Percentiles rank a stretch among this genome's conserved stretches.
Conservation (phyloP, 64 coral and sea anemone genomes). For the Dendronephthya gigantea region DNA sequence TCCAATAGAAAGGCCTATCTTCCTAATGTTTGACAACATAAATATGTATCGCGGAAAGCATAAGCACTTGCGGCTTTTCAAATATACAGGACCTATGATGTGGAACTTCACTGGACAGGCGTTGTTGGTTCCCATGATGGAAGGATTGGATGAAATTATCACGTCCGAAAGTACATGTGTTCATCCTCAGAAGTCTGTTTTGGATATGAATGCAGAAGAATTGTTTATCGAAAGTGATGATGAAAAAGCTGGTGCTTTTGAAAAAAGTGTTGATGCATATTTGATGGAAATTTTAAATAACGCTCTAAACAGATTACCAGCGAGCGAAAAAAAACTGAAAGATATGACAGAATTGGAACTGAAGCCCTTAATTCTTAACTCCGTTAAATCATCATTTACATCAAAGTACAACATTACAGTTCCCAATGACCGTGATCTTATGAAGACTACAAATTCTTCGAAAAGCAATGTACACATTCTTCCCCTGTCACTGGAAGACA, state of each 20-base stretch:
- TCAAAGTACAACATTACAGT: constrained; percentile 1
- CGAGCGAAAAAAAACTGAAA: neutral
- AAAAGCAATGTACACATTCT: constrained; percentile 3
- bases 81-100: neutral
- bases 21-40: constrained; percentile 35
- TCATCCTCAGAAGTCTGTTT: neutral
- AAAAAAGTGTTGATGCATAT: neutral
- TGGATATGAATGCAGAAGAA: neutral
- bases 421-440: neutral
- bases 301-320: neutral
- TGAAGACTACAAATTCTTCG: neutral
- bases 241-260: neutral
- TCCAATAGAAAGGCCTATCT: neutral
- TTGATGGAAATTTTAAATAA: neutral
- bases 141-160: neutral
- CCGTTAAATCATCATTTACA: neutral
- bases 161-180: neutral
- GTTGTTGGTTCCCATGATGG: neutral
- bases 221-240: neutral
- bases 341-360: neutral
- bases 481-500: too few species aligned
- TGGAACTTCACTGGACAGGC: neutral
- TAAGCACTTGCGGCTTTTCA: constrained; percentile 10
- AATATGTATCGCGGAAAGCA: constrained; percentile 34
- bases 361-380: neutral